These are phyloP conservation scores for Euura lappo DNA, from an alignment of 1,140 invertebrate genomes.

Conservation along the genomic window DNA sequence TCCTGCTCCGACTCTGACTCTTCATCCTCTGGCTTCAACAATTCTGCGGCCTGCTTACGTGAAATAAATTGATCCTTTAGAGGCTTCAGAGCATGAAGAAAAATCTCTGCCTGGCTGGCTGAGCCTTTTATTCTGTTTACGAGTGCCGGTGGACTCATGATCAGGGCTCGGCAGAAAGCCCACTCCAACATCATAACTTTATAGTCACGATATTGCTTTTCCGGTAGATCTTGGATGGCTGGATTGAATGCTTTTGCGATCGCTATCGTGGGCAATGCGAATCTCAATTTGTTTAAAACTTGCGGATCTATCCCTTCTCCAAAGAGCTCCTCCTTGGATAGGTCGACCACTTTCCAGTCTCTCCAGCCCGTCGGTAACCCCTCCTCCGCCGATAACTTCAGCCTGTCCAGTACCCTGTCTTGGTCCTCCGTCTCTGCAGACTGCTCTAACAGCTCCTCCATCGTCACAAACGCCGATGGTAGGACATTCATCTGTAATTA, in stretches of 20 bases:
- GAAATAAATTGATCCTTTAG: conserved; percentile 19
- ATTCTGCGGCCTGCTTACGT: conserved; percentile 6
- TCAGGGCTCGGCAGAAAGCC: conserved; percentile 32
- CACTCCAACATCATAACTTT: conserved; percentile 36
- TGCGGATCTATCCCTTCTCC: conserved; percentile 22
- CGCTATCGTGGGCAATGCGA: conserved; percentile 28
- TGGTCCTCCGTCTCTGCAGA: background rate
- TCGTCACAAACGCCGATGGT: background rate
- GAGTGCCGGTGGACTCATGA: conserved; percentile 25
- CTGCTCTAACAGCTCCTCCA: conserved; percentile 10
- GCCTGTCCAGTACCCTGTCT: conserved; percentile 9
- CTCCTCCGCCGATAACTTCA: conserved; percentile 14
- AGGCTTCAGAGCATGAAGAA: conserved; percentile 16
- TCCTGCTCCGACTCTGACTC: conserved; percentile 12
- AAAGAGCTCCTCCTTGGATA: conserved; percentile 8
- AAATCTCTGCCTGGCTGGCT: conserved; percentile 11
- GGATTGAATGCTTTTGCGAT: conserved; percentile 28
- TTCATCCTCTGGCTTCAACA: conserved; percentile 6
- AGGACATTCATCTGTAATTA: background rate
- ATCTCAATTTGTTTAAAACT: conserved; percentile 31
- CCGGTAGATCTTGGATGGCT: conserved; percentile 16
- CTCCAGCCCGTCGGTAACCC: conserved; percentile 6
- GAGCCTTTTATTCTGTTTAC: conserved; percentile 30
- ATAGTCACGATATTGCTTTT: conserved; percentile 27
- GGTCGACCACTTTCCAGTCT: background rate